These are phyloP conservation scores for Venustoraphidia nigricollis DNA, from an alignment of 2,888 invertebrate species.

Conservation along the genomic window DNA sequence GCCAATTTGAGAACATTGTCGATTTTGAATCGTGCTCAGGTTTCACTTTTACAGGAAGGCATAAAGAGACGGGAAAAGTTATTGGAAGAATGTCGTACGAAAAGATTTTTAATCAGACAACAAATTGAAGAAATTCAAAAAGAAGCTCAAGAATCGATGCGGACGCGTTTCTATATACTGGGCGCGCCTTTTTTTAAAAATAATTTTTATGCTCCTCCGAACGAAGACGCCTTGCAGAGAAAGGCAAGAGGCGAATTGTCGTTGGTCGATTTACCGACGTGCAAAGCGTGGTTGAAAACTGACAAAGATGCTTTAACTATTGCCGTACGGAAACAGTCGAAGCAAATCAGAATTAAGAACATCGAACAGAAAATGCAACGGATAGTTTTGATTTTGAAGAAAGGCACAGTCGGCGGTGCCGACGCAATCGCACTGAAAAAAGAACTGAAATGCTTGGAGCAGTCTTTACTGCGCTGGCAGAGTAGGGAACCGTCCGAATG, in stretches of 20 bases:
- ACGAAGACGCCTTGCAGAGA: slow-evolving; percentile 38
- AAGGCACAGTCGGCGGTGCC: neutral
- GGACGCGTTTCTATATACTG: slow-evolving; percentile 7
- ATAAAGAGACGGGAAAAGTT: neutral
- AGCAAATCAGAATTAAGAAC: slow-evolving; percentile 9
- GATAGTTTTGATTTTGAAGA: slow-evolving; percentile 18
- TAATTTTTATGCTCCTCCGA: slow-evolving; percentile 33
- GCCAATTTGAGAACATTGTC: neutral
- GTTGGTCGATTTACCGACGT: slow-evolving; percentile 16
- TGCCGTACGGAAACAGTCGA: slow-evolving; percentile 11
- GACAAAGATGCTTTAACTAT: slow-evolving; percentile 16
- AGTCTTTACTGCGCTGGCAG: neutral
- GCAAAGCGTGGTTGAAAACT: slow-evolving; percentile 21
- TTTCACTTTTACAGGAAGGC: neutral
- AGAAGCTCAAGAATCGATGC: neutral
- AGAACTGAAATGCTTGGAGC: slow-evolving; percentile 3
- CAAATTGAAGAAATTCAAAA: neutral
- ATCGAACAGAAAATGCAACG: slow-evolving; percentile 17
- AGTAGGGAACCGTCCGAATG: slow-evolving; percentile 12
- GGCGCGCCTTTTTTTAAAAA: slow-evolving; percentile 56
- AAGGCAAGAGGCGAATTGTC: slow-evolving; percentile 21
- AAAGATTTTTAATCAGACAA: neutral
- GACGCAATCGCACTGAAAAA: slow-evolving; percentile 2
- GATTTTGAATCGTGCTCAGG: neutral
- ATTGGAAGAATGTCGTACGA: neutral